phyloP scores from a whole-genome alignment of 2,113 vertebrate species.

The Gorsachius goisagi region DNA sequence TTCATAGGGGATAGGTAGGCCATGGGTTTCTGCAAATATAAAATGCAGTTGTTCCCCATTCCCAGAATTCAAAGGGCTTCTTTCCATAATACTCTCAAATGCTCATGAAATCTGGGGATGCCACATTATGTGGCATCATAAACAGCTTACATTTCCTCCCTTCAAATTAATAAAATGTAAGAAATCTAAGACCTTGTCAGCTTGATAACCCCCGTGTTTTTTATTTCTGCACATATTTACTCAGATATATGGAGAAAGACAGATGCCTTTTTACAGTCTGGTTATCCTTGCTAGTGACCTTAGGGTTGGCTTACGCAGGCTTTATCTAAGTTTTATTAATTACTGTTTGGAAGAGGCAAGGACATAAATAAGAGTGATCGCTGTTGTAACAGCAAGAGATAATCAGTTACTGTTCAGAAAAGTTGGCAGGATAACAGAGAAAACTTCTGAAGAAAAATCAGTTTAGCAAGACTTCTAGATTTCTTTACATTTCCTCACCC shows the following conservation, averaged over 20 bases:
- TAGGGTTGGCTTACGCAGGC: neutral
- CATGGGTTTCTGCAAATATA: neutral
- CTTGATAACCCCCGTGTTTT: neutral
- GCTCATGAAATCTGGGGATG: neutral
- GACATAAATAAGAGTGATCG: neutral
- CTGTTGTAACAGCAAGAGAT: neutral
- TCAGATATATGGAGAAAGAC: neutral
- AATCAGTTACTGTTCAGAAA: neutral
- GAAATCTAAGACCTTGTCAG: neutral
- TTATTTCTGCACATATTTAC: neutral
- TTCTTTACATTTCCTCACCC: neutral
- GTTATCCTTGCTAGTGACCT: neutral
- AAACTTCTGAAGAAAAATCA: neutral
- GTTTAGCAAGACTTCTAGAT: neutral
- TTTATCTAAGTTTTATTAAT: conserved; percentile 14
- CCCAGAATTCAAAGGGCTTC: neutral
- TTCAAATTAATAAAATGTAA: neutral
- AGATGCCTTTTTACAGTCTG: neutral
- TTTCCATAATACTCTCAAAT: neutral
- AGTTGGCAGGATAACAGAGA: neutral
- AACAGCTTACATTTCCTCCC: neutral
- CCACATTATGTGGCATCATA: accelerated
- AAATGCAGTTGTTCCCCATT: neutral
- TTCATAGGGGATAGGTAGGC: neutral
- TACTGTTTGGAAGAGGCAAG: neutral